phyloP scores from a whole-genome alignment of 2,113 vertebrate species.

The Coptodon rendalli region DNA sequence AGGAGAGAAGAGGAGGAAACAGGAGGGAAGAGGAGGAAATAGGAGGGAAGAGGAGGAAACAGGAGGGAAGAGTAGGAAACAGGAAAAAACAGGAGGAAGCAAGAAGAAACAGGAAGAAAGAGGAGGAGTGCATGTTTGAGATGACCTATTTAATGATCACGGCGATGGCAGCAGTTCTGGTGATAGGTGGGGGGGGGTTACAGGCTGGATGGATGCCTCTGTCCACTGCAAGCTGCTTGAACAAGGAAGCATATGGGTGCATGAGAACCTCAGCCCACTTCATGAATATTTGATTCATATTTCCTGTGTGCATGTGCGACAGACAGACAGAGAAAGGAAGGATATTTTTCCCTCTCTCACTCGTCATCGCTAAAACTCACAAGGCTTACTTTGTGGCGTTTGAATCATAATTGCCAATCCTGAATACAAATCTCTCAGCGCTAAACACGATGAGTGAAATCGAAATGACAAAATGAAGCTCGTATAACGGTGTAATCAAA shows the following conservation, averaged over 20 bases:
- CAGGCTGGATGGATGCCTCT: conserved; percentile 54
- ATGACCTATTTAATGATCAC: conserved; percentile 38
- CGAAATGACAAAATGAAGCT: conserved; percentile 63
- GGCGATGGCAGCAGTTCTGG: neutral
- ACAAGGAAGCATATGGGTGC: conserved; percentile 73
- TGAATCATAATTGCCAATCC: conserved; percentile 69
- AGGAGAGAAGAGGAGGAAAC: neutral
- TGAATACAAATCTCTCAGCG: conserved; percentile 66
- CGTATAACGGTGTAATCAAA: conserved; percentile 55
- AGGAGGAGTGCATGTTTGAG: neutral
- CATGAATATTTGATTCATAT: conserved; percentile 79
- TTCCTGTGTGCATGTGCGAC: conserved; percentile 59
- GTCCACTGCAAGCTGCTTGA: conserved; percentile 70
- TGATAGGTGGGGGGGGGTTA: conserved; percentile 48
- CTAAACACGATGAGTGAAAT: conserved; percentile 56
- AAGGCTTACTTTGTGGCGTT: conserved; percentile 71
- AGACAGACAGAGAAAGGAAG: conserved; percentile 10
- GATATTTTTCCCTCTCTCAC: conserved; percentile 27
- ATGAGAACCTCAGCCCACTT: conserved; percentile 68
- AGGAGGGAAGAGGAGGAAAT: too few relatives aligned
- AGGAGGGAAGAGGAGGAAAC: neutral
- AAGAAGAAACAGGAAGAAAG: neutral
- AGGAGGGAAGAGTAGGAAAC: accelerated
- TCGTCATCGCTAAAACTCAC: conserved; percentile 59
- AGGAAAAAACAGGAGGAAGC: neutral